Conservation (phyloP, 2,113 vertebrate species). For the Rhinolophus sinicus region DNA sequence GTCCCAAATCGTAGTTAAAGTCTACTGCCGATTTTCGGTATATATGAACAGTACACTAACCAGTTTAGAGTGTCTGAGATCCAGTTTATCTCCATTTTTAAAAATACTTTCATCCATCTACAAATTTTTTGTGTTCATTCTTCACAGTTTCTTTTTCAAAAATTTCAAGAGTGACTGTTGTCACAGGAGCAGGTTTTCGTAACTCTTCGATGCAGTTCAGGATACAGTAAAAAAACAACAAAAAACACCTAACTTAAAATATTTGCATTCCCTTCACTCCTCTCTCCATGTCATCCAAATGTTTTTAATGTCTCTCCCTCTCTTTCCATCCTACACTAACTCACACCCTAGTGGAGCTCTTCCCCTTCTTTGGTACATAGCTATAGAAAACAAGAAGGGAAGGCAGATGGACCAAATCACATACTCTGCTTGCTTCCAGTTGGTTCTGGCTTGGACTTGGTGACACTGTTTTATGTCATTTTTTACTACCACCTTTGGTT, state of each 20-base stretch:
- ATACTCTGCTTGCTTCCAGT: background rate
- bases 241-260: background rate
- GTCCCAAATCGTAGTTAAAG: background rate
- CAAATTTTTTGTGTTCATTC: background rate
- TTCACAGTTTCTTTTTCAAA: background rate
- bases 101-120: background rate
- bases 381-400: background rate
- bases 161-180: background rate
- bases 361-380: background rate
- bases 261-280: background rate
- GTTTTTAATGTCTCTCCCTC: background rate
- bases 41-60: background rate
- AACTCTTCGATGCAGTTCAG: background rate
- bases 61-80: background rate
- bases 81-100: background rate
- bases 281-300: background rate
- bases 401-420: background rate
- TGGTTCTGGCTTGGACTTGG: background rate
- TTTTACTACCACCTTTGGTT: background rate
- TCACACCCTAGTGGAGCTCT: too few relatives aligned
- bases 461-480: background rate
- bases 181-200: background rate
- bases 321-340: background rate
- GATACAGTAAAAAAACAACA: background rate
- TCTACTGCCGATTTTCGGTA: background rate